phyloP scores from a whole-genome alignment of 1,140 invertebrate genomes.

The Bombus turneri region DNA sequence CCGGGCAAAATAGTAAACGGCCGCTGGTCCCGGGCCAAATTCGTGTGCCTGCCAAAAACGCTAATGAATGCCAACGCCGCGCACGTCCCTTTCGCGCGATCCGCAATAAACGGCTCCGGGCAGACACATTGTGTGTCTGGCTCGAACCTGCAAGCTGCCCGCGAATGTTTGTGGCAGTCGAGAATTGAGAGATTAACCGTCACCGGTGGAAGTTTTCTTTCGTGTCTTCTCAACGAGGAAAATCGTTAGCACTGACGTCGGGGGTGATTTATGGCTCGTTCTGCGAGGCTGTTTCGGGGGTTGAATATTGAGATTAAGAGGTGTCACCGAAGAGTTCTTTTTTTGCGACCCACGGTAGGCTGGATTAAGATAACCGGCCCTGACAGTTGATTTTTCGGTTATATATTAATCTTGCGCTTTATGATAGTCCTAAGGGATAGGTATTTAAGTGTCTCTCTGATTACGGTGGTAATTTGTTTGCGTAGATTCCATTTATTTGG shows the following conservation, averaged over 20 bases:
- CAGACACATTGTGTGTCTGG: slow-evolving; percentile 33
- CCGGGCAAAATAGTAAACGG: slow-evolving; percentile 42
- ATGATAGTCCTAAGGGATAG: too few relatives aligned
- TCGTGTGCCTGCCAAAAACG: slow-evolving; percentile 39
- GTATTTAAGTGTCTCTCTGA: too few relatives aligned
- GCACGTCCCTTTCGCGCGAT: slow-evolving; percentile 20
- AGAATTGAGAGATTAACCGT: slow-evolving; percentile 22
- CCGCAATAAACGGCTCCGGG: slow-evolving; percentile 33
- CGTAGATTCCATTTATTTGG: too few relatives aligned
- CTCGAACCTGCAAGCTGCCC: background rate
- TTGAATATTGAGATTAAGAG: slow-evolving; percentile 1
- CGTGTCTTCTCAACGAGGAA: background rate
- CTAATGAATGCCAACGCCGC: slow-evolving; percentile 42
- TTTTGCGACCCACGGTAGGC: background rate
- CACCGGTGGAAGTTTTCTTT: background rate
- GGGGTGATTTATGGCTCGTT: slow-evolving; percentile 8
- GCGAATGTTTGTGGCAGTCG: slow-evolving; percentile 10
- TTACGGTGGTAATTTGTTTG: too few relatives aligned
- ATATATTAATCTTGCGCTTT: too few relatives aligned
- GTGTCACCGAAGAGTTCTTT: background rate
- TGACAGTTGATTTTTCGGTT: too few relatives aligned
- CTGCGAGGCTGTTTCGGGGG: background rate
- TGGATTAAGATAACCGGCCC: too few relatives aligned
- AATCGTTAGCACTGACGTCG: slow-evolving; percentile 12
- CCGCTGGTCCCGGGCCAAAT: slow-evolving; percentile 38